Evolutionary conservation across 1,140 invertebrate species (phyloP).

Genomic region (Zaprionus davidi): DNA sequence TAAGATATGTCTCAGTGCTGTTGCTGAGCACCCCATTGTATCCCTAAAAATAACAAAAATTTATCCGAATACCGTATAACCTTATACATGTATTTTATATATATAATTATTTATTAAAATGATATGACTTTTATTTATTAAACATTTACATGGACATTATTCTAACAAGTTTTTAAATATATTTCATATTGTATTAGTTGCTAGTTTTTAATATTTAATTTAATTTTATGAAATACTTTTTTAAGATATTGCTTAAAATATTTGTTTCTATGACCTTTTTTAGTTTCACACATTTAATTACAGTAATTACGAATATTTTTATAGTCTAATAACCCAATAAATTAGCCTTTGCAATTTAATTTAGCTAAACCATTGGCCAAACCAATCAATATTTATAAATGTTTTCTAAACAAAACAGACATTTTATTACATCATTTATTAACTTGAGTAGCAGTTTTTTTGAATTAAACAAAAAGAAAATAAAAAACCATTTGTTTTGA

Average conservation of each 20-base stretch:
- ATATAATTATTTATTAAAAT: slow-evolving; percentile 37
- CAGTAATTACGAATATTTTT: background rate
- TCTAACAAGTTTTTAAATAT: slow-evolving; percentile 30
- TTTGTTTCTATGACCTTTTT: slow-evolving; percentile 12
- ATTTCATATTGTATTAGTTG: slow-evolving; percentile 31
- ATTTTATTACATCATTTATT: background rate
- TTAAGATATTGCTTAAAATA: slow-evolving; percentile 37
- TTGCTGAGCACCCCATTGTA: background rate
- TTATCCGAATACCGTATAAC: too few species aligned
- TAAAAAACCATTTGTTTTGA: too few species aligned
- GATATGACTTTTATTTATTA: slow-evolving; percentile 54
- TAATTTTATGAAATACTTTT: slow-evolving; percentile 28
- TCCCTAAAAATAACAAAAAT: background rate
- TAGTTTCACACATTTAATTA: slow-evolving; percentile 7
- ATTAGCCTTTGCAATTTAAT: background rate
- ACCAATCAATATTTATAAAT: background rate
- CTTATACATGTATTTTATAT: too few species aligned
- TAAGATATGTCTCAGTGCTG: background rate
- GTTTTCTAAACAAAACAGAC: background rate
- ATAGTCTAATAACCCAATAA: background rate
- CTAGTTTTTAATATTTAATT: slow-evolving; percentile 31
- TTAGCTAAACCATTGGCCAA: background rate
- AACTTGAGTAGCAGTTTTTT: too few species aligned
- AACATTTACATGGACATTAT: slow-evolving; percentile 52
- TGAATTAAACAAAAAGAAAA: too few species aligned